Evolutionary conservation across 2,113 vertebrate genomes (phyloP).

Genomic region (Oostethus manadensis): DNA sequence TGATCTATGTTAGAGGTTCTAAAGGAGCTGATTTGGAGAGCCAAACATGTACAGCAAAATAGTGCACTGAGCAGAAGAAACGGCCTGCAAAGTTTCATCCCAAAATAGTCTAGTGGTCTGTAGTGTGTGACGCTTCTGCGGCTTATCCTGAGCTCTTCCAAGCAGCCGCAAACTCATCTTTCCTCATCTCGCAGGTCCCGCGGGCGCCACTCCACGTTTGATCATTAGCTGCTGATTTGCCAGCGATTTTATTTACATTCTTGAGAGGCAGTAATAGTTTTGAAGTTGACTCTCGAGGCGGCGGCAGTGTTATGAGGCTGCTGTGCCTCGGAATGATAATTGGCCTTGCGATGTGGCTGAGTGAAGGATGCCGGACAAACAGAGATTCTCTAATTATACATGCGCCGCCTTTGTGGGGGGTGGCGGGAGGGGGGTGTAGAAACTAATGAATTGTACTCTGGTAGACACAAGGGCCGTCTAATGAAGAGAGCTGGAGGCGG

Average conservation of each 20-base stretch:
- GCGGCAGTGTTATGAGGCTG: slow-evolving; percentile 44
- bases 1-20: no score
- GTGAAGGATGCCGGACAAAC: slow-evolving; percentile 69
- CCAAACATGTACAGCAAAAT: no score
- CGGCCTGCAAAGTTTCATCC: slow-evolving; percentile 5
- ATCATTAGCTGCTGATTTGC: slow-evolving; percentile 68
- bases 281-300: slow-evolving; percentile 52
- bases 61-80: slow-evolving; percentile 9
- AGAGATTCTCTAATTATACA: slow-evolving; percentile 72
- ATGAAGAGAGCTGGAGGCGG: slow-evolving; percentile 65
- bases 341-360: slow-evolving; percentile 66
- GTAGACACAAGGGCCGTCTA: slow-evolving; percentile 61
- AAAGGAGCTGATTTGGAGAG: no score
- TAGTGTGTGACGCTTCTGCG: slow-evolving; percentile 9
- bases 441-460: slow-evolving; percentile 73
- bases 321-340: slow-evolving; percentile 64
- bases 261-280: slow-evolving; percentile 62
- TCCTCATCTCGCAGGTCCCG: slow-evolving; percentile 41
- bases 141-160: slow-evolving; percentile 8
- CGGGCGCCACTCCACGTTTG: slow-evolving; percentile 56
- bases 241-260: slow-evolving; percentile 70
- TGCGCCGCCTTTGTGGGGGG: slow-evolving; percentile 66
- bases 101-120: background rate
- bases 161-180: slow-evolving; percentile 13
- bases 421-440: slow-evolving; percentile 35